Evolutionary conservation across 2,113 vertebrate species (phyloP).

Genomic region (Rana temporaria): DNA sequence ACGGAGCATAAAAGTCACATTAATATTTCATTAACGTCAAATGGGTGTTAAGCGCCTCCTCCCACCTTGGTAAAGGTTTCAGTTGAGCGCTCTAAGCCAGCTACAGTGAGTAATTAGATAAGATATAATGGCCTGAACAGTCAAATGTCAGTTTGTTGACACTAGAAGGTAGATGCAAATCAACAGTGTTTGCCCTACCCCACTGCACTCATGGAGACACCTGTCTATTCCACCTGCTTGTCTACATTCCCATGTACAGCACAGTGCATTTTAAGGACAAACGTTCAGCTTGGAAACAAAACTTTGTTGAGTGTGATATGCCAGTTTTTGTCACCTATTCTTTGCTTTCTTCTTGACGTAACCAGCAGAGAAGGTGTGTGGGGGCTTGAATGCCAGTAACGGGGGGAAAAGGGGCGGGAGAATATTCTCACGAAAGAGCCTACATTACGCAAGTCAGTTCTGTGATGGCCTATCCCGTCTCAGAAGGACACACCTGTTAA

Average conservation of each 20-base stretch:
- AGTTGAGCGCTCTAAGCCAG: not conserved
- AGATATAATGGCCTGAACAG: constrained; percentile 12
- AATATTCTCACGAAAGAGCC: constrained; percentile 72
- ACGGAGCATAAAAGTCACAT: not conserved
- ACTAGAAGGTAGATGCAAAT: constrained; percentile 42
- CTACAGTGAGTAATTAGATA: constrained; percentile 21
- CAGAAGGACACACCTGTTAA: constrained; percentile 91
- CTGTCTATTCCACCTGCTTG: constrained; percentile 14
- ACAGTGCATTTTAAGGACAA: not conserved
- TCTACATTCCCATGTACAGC: constrained; percentile 33
- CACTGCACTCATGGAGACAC: constrained; percentile 40
- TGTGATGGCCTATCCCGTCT: constrained; percentile 73
- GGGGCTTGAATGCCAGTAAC: constrained; percentile 56
- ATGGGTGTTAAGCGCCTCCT: not conserved
- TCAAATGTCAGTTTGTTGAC: constrained; percentile 44
- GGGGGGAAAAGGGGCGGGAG: constrained; percentile 48
- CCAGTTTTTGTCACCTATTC: constrained; percentile 39
- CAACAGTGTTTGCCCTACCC: constrained; percentile 40
- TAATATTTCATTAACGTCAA: constrained; percentile 20
- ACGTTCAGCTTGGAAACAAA: not conserved
- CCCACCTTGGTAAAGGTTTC: constrained; percentile 4
- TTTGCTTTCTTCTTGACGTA: constrained; percentile 46
- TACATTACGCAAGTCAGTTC: constrained; percentile 69
- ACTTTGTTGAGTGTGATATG: not conserved
- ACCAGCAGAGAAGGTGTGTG: constrained; percentile 39